Base-by-base conservation (phyloP, 1,140 invertebrate species). In the Meloidogyne hapla region DNA sequence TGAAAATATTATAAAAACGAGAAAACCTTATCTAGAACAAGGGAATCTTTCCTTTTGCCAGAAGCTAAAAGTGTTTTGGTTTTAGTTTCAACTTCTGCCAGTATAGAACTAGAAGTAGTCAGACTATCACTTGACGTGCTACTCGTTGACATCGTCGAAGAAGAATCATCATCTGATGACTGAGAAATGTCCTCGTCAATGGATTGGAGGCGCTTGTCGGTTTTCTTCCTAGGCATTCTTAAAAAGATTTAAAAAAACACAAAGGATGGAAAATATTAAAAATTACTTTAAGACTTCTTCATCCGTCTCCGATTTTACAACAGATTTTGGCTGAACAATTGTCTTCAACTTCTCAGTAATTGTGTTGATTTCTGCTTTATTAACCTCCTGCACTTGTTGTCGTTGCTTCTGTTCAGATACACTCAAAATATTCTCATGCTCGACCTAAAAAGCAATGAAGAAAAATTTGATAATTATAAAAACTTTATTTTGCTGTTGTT, bases 401-500 rank as follows among this genome's bases (percentile, higher is more conserved):
- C 64, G 61, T 61, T 73, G 70, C 28, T 15, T 64, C 10, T 73
- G 56, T 45, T 73, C 70, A 15, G 18, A 61, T 38, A 28, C 56
- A 13, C 23, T 73, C 56, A 64, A 28, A 63, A 63, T 40, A 5
- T 23, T 73, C 10, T 73, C 70, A 12, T n/a, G 15, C 18, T 62
- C 48, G 23, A 38, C 38, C 48, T 62, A 61, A 28, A 64, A 18
- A n/a, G n/a, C 12, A 13, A 6, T 62, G 18, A 23, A 71, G 62
- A 71, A 13, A 73, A n/a, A 25, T 69, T 69, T 69, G 23, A 18
- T 48, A 4, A 48, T 23, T 69, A 6, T 28, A 69, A 13, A 38
- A 69, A 40, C 69, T 48, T 70, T 70, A 26, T 70, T 63, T 28
- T 69, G 64, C 25, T 68, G 66, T 8, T 70, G 69, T 62, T 48